A percentile compares a stretch with the other conserved stretches of the same genome.
These are phyloP conservation scores for Oegoconia quadripuncta DNA, from an alignment of 2,888 invertebrate species.

Conservation along the genomic window DNA sequence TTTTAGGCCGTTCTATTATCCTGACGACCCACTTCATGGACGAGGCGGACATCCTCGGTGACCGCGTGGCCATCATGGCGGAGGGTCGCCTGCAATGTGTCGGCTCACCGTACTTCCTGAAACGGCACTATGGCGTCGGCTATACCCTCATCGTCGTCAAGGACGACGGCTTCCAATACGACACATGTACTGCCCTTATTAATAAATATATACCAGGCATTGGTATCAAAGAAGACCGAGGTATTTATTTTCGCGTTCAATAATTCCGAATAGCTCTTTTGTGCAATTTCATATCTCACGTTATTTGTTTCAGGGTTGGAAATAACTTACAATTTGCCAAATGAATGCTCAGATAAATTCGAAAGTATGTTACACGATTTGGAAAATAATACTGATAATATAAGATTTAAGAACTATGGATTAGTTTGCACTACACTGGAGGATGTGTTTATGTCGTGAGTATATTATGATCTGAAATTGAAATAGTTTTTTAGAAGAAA, in stretches of 20 bases:
- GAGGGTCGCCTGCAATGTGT: constrained; percentile 88
- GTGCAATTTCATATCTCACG: too few relatives aligned
- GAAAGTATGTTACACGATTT: constrained; percentile 84
- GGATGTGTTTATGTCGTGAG: constrained; percentile 91
- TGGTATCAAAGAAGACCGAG: constrained; percentile 77
- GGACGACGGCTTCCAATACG: constrained; percentile 43
- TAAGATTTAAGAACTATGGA: constrained; percentile 88
- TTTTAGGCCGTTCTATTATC: constrained; percentile 85
- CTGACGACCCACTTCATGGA: constrained; percentile 95
- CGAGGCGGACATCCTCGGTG: constrained; percentile 92
- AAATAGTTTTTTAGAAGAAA: too few relatives aligned
- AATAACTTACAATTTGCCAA: constrained; percentile 83
- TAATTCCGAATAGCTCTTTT: too few relatives aligned
- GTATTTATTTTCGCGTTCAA: too few relatives aligned
- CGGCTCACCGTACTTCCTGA: constrained; percentile 89
- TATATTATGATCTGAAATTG: too few relatives aligned
- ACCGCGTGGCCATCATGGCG: constrained; percentile 93
- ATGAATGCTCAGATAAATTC: constrained; percentile 80
- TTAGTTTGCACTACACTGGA: constrained; percentile 92
- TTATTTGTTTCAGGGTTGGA: constrained; percentile 83
- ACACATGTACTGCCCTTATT: constrained; percentile 77
- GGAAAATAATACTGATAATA: constrained; percentile 75
- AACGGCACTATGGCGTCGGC: constrained; percentile 90
- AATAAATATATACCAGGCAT: constrained; percentile 82
- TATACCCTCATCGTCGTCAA: constrained; percentile 85